A percentile compares a stretch with the other conserved stretches of the same genome.
Evolutionary conservation across 1,140 invertebrate species (phyloP).

Genomic region (Thalassaphorura encarpata): DNA sequence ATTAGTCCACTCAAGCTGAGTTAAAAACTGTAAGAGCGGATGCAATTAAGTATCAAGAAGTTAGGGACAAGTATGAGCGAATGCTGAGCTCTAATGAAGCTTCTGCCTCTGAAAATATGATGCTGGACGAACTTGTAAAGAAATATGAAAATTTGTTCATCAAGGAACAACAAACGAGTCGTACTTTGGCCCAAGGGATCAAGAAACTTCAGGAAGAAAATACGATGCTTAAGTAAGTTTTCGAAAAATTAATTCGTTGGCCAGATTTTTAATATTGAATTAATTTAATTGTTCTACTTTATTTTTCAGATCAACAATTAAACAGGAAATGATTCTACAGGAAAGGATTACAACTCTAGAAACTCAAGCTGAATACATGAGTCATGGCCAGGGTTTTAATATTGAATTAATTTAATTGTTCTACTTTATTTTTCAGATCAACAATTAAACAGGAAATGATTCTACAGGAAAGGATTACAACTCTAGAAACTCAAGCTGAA

Average conservation of each 20-base stretch:
- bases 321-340: slow-evolving; percentile 23
- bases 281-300: background rate
- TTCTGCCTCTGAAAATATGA: background rate
- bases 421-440: slow-evolving; percentile 2
- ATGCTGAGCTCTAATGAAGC: background rate
- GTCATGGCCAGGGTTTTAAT: no score
- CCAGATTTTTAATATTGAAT: no score
- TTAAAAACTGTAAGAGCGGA: slow-evolving; percentile 14
- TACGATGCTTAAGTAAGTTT: slow-evolving; percentile 14
- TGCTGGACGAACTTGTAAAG: slow-evolving; percentile 18
- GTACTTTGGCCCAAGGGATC: slow-evolving; percentile 3
- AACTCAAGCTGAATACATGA: slow-evolving; percentile 6
- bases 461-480: slow-evolving; percentile 21
- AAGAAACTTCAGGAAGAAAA: slow-evolving; percentile 21
- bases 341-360: slow-evolving; percentile 23
- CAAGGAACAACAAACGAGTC: slow-evolving; percentile 17
- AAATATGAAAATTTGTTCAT: slow-evolving; percentile 29
- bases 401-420: background rate
- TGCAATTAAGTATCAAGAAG: slow-evolving; percentile 2
- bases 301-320: slow-evolving; percentile 10
- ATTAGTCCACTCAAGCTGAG: slow-evolving; percentile 13
- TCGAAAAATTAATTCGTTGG: background rate
- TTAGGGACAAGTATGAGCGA: slow-evolving; percentile 7
- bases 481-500: slow-evolving; percentile 14
- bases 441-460: slow-evolving; percentile 23